Evolutionary conservation across 2,113 vertebrate genomes (phyloP).

Genomic region (Dipodomys stephensi): DNA sequence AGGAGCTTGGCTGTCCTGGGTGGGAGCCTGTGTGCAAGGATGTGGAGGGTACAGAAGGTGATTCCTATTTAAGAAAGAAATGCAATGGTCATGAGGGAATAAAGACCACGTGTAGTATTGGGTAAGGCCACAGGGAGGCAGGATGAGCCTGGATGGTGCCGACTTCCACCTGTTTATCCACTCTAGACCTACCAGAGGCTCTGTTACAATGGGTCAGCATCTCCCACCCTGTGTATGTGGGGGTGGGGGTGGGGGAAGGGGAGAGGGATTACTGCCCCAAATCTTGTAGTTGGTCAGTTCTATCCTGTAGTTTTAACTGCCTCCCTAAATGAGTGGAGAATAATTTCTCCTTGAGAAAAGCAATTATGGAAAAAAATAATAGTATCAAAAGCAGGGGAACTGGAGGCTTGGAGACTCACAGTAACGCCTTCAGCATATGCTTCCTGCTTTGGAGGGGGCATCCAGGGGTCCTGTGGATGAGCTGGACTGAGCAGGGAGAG

Average conservation of each 20-base stretch:
- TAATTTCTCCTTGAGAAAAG: not conserved
- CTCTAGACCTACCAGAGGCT: not conserved
- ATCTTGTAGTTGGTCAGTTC: not conserved
- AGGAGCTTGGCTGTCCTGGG: too few relatives aligned
- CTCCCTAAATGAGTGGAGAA: not conserved
- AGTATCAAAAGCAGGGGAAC: slow-evolving; percentile 1
- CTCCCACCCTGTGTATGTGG: too few relatives aligned
- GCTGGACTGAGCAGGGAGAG: not conserved
- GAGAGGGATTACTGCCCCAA: too few relatives aligned
- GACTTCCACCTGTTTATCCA: not conserved
- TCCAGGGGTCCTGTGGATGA: not conserved
- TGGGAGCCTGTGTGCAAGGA: too few relatives aligned
- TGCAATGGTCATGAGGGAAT: not conserved
- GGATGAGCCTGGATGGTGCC: slow-evolving; percentile 31
- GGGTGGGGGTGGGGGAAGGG: not conserved
- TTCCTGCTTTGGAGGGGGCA: not conserved
- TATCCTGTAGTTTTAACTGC: not conserved
- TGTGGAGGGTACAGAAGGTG: not conserved
- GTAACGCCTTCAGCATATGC: not conserved
- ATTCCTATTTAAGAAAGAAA: not conserved
- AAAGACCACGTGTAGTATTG: slow-evolving; percentile 7
- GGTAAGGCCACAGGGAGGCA: slow-evolving; percentile 66
- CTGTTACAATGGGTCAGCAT: not conserved
- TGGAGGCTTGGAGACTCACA: not conserved
- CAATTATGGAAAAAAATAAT: not conserved